Evolutionary conservation across 2,888 invertebrate species (phyloP).

Genomic region (Liodrosophila aerea): DNA sequence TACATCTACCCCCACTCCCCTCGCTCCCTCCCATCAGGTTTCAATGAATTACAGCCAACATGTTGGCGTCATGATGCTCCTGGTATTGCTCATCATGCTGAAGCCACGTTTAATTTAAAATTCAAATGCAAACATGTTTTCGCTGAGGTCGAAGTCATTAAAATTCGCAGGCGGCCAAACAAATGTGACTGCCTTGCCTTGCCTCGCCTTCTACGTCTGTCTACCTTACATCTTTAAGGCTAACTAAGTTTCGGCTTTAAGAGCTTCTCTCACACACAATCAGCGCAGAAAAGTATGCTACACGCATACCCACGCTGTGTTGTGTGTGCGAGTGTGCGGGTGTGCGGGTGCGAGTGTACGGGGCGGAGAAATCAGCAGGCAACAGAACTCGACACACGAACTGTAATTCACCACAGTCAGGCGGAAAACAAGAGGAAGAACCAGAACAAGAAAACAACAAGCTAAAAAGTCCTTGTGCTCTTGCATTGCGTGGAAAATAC

Average conservation of each 20-base stretch:
- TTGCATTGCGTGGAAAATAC: slow-evolving; percentile 6
- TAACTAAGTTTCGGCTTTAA: slow-evolving; percentile 59
- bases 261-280: slow-evolving; percentile 43
- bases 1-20: slow-evolving; percentile 30
- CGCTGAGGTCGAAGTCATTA: slow-evolving; percentile 55
- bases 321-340: neutral
- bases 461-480: slow-evolving; percentile 13
- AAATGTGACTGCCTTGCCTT: slow-evolving; percentile 38
- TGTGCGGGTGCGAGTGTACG: neutral
- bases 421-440: neutral
- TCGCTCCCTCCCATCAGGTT: neutral
- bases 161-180: slow-evolving; percentile 64
- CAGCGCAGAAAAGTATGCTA: slow-evolving; percentile 68
- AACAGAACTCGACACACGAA: slow-evolving; percentile 18
- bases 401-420: slow-evolving; percentile 36
- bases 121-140: slow-evolving; percentile 67
- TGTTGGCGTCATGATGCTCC: neutral
- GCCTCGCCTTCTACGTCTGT: neutral
- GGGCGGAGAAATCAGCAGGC: slow-evolving; percentile 20
- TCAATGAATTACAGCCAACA: neutral
- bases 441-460: neutral
- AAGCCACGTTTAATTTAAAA: slow-evolving; percentile 67
- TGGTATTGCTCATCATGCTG: slow-evolving; percentile 5
- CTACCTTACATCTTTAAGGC: slow-evolving; percentile 49
- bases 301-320: slow-evolving; percentile 36